A percentile compares a stretch with the other conserved stretches of the same genome.
These are phyloP conservation scores for Boloria euphrosyne DNA, from an alignment of 2,888 invertebrate genomes.

Conservation along the genomic window DNA sequence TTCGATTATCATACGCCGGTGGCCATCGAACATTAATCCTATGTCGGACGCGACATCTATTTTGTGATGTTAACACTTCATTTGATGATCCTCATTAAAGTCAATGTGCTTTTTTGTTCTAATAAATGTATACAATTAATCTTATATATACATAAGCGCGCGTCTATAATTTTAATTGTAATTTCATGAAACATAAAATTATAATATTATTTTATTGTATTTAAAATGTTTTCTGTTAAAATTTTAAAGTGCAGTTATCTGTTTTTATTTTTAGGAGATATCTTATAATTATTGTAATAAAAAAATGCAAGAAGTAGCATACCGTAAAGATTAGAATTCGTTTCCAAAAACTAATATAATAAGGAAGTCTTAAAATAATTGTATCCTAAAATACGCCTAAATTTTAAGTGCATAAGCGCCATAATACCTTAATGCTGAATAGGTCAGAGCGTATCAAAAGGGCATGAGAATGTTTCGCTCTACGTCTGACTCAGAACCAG, in stretches of 20 bases:
- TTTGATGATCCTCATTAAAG: constrained; percentile 36
- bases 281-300: neutral
- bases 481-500: constrained; percentile 64
- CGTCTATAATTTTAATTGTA: constrained; percentile 8
- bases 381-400: constrained; percentile 8
- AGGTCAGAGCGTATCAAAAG: constrained; percentile 46
- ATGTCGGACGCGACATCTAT: constrained; percentile 37
- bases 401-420: neutral
- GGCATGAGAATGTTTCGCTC: constrained; percentile 63
- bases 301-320: neutral
- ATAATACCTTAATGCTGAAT: constrained; percentile 13
- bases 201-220: neutral
- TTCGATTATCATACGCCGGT: constrained; percentile 20
- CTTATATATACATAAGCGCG: constrained; percentile 23
- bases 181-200: neutral
- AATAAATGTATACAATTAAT: constrained; percentile 35
- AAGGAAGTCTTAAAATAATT: neutral
- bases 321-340: neutral
- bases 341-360: constrained; percentile 3
- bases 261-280: neutral
- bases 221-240: neutral
- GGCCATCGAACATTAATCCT: constrained; percentile 30
- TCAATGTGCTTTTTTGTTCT: constrained; percentile 31
- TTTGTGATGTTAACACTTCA: constrained; percentile 38
- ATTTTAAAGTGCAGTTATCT: too few relatives aligned